phyloP scores from a whole-genome alignment of 2,888 invertebrate genomes.

The Sesamia inferens region DNA sequence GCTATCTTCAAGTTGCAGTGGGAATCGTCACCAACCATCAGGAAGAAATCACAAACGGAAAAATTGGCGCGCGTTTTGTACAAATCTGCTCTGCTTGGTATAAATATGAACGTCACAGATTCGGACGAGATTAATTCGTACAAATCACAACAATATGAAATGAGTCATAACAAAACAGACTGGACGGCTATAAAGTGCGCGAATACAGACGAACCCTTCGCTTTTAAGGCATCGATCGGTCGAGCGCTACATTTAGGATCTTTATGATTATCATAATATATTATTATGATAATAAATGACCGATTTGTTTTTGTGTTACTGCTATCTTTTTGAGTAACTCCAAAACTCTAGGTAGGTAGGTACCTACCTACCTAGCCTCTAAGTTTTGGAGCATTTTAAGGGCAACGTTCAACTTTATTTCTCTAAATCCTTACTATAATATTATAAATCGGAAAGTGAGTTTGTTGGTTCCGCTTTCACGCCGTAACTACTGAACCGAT shows the following conservation, averaged over 20 bases:
- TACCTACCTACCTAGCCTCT: too few species aligned
- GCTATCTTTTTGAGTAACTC: background rate
- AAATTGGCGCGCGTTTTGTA: slow-evolving; percentile 34
- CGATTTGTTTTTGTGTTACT: slow-evolving; percentile 11
- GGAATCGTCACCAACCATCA: too few species aligned
- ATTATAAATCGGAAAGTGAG: too few species aligned
- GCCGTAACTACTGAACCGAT: too few species aligned
- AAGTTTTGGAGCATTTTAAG: too few species aligned
- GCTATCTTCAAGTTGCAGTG: too few species aligned
- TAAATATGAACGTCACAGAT: slow-evolving; percentile 29
- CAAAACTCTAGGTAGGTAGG: too few species aligned
- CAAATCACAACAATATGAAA: slow-evolving; percentile 48
- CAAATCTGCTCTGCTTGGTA: slow-evolving; percentile 12
- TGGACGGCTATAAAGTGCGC: slow-evolving; percentile 27
- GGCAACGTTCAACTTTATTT: background rate
- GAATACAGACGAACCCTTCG: slow-evolving; percentile 55
- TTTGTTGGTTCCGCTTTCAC: too few species aligned
- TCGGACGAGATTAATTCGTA: slow-evolving; percentile 16
- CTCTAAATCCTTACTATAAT: too few species aligned
- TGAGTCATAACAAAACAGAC: slow-evolving; percentile 40
- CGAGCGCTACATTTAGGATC: slow-evolving; percentile 45
- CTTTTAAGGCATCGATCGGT: slow-evolving; percentile 52
- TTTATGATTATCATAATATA: slow-evolving; percentile 46
- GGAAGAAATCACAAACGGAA: slow-evolving; percentile 47
- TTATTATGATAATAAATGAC: too few species aligned